These are phyloP conservation scores for Babyrousa celebensis DNA, from an alignment of 2,797 vertebrate genomes.

Conservation along the genomic window DNA sequence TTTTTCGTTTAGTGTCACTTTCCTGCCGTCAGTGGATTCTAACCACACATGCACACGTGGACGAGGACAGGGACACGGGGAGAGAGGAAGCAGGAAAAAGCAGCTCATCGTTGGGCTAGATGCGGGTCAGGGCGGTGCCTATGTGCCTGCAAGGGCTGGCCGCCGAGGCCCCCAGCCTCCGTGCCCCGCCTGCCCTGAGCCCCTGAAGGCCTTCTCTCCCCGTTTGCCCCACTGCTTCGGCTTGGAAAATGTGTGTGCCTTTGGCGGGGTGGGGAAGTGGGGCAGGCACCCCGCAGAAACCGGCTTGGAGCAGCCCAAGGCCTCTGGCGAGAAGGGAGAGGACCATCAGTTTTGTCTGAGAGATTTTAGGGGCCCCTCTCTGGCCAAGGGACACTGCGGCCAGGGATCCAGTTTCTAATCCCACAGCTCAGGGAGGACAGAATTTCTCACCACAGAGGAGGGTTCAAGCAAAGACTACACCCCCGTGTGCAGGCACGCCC, in stretches of 20 bases:
- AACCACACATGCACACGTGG: not conserved
- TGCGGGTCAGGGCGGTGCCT: not conserved
- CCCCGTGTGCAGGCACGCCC: not conserved
- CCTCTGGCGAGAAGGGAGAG: slow-evolving; percentile 8
- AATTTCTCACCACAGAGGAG: not conserved
- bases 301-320: slow-evolving; percentile 22
- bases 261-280: not conserved
- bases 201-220: not conserved
- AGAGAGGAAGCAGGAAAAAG: not conserved
- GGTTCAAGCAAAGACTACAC: slow-evolving; percentile 37
- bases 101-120: not conserved
- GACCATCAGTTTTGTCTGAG: not conserved
- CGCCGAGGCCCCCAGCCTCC: not conserved
- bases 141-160: not conserved
- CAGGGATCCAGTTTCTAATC: slow-evolving; percentile 23
- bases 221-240: not conserved
- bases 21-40: not conserved
- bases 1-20: slow-evolving; percentile 26
- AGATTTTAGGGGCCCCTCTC: not conserved
- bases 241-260: not conserved
- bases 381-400: not conserved
- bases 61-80: not conserved
- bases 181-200: not conserved
- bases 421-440: slow-evolving; percentile 10
- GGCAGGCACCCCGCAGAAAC: not conserved